Base-by-base conservation (phyloP, 2,113 vertebrate genomes). In the Syngnathus floridae region DNA sequence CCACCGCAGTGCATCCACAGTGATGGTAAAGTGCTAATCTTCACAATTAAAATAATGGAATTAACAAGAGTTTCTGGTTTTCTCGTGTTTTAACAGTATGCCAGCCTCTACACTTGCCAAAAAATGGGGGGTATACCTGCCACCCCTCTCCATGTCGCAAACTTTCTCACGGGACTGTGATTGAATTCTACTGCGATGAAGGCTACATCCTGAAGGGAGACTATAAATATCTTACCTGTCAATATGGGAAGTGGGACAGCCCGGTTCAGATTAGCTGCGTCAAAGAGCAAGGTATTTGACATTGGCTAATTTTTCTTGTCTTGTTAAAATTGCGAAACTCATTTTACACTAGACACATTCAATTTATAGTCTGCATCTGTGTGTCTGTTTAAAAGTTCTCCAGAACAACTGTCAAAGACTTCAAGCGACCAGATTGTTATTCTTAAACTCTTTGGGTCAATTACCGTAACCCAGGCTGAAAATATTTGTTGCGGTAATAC, bases 171-270 rank as follows among this genome's bases (percentile, higher is more conserved):
- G 93, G 92, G 78, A 99, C 92, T 8, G 96, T 99, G 83, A 94
- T 99, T 36, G 97, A 99, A 74, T 99, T 96, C 82, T 92, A 94
- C 36, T 99, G 96, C n/a, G 90, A 93, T 0, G 95, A 98, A 87
- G 97, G 96, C 72, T 99, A 95, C 78, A 85, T 95, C 77, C 85
- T 99, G 74, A 99, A 99, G 75, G 95, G 95, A 21, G 95, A 97
- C 51, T 99, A 98, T 84, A 97, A 96, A 72, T 99, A 96, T 78
- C 88, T 97, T 82, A 99, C 96, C 22, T 99, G 97, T 80, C 93
- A 94, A 82, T 92, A 94, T 72, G 96, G 96, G 71, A 92, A 95
- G 67, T 99, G 97, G 97, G 93, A 94, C 76, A 92, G 94, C 21
- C 90, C 93, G 60, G 91, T 98, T 90, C 94, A 95, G 86, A 91